Conservation (phyloP, 2,888 invertebrate genomes). For the Athalia circularis region DNA sequence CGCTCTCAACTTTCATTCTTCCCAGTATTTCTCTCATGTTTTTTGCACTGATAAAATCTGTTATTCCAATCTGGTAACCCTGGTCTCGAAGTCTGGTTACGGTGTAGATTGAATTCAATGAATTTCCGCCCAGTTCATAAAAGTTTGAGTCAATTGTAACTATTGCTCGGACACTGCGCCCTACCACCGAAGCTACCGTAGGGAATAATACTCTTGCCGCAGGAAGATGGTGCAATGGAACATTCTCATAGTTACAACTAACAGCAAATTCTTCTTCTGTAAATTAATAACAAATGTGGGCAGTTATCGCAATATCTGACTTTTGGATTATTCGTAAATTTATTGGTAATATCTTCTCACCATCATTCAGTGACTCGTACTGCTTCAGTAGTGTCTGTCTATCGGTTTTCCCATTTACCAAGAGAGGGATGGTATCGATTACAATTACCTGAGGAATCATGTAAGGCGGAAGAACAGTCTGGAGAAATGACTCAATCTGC, state of each 20-base stretch:
- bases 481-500: constrained; percentile 81
- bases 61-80: constrained; percentile 87
- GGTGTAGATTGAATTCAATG: constrained; percentile 89
- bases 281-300: constrained; percentile 56
- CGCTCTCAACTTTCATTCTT: constrained; percentile 75
- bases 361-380: constrained; percentile 84
- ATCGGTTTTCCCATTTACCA: constrained; percentile 93
- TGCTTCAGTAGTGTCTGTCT: constrained; percentile 84
- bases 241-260: constrained; percentile 82
- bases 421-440: constrained; percentile 84
- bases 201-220: constrained; percentile 84
- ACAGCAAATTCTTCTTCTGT: constrained; percentile 77
- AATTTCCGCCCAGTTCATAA: constrained; percentile 91
- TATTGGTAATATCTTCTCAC: neutral
- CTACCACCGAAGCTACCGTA: constrained; percentile 84
- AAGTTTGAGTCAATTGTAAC: constrained; percentile 83
- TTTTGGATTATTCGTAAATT: neutral
- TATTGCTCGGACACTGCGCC: constrained; percentile 79
- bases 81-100: constrained; percentile 85
- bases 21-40: constrained; percentile 83
- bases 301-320: too few relatives aligned
- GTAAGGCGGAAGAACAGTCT: constrained; percentile 82
- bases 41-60: constrained; percentile 86
- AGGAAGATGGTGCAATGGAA: constrained; percentile 77
- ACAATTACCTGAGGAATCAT: constrained; percentile 87